Percentiles rank a stretch among this genome's conserved stretches.
phyloP scores from a whole-genome alignment of 2,888 invertebrate genomes.

The Tetragonula carbonaria region DNA sequence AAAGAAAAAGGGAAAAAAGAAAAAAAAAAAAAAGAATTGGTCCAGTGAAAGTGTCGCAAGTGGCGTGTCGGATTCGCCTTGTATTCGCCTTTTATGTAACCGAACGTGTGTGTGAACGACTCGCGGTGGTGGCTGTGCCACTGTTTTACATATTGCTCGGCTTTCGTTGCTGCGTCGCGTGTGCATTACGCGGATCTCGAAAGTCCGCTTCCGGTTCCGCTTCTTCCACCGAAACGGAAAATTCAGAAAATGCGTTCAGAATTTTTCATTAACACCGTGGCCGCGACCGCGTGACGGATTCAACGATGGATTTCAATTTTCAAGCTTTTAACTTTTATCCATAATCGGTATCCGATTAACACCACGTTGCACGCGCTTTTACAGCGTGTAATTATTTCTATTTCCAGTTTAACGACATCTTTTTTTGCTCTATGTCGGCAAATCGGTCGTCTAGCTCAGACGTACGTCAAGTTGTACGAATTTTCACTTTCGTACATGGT shows the following conservation, averaged over 20 bases:
- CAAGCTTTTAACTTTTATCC: slow-evolving; percentile 2
- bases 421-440: background rate
- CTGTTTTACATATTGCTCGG: slow-evolving; percentile 10
- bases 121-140: background rate
- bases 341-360: background rate
- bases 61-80: slow-evolving; percentile 47
- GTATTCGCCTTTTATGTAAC: slow-evolving; percentile 60
- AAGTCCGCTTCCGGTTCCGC: background rate
- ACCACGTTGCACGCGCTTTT: background rate
- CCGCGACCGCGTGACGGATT: background rate
- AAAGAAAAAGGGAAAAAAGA: background rate
- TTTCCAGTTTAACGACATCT: background rate
- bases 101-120: slow-evolving; percentile 39
- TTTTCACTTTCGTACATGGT: background rate
- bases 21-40: slow-evolving; percentile 21
- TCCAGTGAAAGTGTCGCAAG: slow-evolving; percentile 67
- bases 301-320: slow-evolving; percentile 2
- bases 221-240: too few species aligned
- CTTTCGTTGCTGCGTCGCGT: slow-evolving; percentile 15
- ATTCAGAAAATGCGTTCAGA: background rate
- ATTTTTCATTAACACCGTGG: background rate
- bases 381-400: slow-evolving; percentile 11
- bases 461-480: too few species aligned
- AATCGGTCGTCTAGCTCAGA: background rate
- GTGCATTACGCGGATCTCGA: slow-evolving; percentile 12